Conservation (phyloP, 2,888 invertebrate genomes). For the Syrphus vitripennis region DNA sequence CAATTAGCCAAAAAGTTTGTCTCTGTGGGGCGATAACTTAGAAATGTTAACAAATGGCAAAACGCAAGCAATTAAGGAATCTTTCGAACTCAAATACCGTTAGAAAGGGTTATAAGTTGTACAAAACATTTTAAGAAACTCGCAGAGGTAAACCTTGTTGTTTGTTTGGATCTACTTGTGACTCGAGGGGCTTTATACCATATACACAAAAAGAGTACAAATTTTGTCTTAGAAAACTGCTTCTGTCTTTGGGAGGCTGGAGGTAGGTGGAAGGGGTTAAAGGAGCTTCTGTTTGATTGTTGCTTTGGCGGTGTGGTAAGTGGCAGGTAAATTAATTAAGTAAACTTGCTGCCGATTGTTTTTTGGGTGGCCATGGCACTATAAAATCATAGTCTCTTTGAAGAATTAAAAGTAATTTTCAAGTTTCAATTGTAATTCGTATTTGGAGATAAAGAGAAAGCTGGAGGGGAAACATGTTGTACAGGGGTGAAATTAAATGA, state of each 20-base stretch:
- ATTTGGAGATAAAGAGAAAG: background rate
- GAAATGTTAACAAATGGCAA: conserved; percentile 68
- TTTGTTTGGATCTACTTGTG: conserved; percentile 24
- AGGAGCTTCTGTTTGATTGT: conserved; percentile 43
- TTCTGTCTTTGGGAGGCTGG: background rate
- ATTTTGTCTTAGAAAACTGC: background rate
- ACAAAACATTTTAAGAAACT: conserved; percentile 5
- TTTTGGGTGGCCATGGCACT: background rate
- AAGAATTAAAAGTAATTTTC: conserved; percentile 11
- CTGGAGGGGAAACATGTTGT: background rate
- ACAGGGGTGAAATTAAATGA: background rate
- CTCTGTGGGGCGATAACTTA: conserved; percentile 73
- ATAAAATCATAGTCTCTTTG: background rate
- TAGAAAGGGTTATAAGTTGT: background rate
- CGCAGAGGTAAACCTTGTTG: background rate
- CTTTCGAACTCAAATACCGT: conserved; percentile 33
- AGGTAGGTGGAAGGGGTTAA: background rate
- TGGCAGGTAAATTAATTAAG: conserved; percentile 71
- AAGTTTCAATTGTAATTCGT: background rate
- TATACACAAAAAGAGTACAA: background rate
- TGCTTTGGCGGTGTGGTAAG: conserved; percentile 43
- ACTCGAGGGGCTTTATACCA: conserved; percentile 41
- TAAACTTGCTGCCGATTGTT: conserved; percentile 61
- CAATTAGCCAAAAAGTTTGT: conserved; percentile 73
- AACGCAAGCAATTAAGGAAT: conserved; percentile 72